Evolutionary conservation across 2,797 vertebrate species (phyloP), one percentile per base, ranked within the genome.

Genomic region (Prunella strophiata): DNA sequence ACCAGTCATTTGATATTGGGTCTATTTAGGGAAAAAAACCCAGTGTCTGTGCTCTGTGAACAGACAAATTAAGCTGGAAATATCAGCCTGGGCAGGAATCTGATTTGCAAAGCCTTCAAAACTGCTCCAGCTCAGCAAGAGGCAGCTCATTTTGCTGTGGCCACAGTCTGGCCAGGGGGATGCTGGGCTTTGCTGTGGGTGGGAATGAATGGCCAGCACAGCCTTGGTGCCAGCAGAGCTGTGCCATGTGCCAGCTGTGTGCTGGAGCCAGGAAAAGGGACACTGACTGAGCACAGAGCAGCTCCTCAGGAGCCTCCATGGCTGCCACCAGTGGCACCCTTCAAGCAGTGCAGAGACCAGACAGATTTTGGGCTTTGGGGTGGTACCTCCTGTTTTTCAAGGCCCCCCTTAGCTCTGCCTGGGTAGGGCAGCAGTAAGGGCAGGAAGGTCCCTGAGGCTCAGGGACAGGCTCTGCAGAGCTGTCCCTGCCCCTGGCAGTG

Each of bases 1-100:
- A 57, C 61, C 38, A 85, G 84, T 81, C 43, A 85, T 91, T 94
- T 38, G 90, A 86, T 93, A 47, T 36, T 14, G 9, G 36, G 22
- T 66, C 55, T 96, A 75, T 94, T 96, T 86, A 79, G 90, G 62
- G 85, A 80, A 86, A 83, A 83, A 75, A 70, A 20, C 12, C 36
- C 34, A 34, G 70, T 51, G 62, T 72, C 73, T 88, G 71, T 68
- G 70, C 54, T 74, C 81, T 52, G 38, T 45, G 43, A 86, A 58
- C 34, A 77, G 89, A 54, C 36, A 76, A 70, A 90, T 88, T 48
- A 66, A 63, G 51, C 71, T 95, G 82, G 71, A 86, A 91, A 27
- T 30, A 76, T 32, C 71, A 72, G 40, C 48, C 62, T 68, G 8
- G 2, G 10, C 26, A 51, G 13, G 80, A 93, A 57, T 67, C 59